Base-by-base conservation (phyloP, 2,888 invertebrate species). In the Latrodectus elegans region DNA sequence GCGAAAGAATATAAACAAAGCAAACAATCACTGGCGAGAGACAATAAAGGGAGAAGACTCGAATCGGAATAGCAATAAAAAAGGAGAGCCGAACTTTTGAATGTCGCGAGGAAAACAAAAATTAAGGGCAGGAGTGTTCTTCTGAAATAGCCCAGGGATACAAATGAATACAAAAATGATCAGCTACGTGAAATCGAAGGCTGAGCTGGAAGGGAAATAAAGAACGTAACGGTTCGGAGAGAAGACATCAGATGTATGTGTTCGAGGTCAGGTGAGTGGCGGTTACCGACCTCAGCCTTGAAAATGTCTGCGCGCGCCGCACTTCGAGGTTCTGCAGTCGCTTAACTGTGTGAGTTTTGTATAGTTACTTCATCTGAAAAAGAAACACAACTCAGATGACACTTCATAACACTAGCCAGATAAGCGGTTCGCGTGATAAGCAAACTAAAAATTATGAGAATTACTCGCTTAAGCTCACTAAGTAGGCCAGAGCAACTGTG, bases 241-340 rank as follows among this genome's bases (percentile, higher is more conserved):
- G 78, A 82, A 71, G 83, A 78, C 22, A 76, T 70, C 76, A 71
- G 75, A 67, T 64, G 68, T 51, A 26, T 38, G 74, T 68, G 76
- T 81, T 86, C 67, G 80, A 86, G 86, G 86, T 86, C 86, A 81
- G 86, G 86, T 86, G 86, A 86, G 81, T 76, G 60, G 64, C 86
- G 86, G 86, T 86, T 86, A 86, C 71, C 65, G 80, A 86, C 86
- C 86, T 70, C 86, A 81, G 76, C 81, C 84, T 86, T 86, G 81
- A 81, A 79, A 76, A 73, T 51, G 74, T 14, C 70, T 68, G 51
- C 55, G 55, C 73, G 52, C 82, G 26, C 68, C 77, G 51, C 52
- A 26, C 71, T 38, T 8, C n/a, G 14, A 51, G 38, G 38, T 6
- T 26, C 38, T 15, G 51, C 49, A 38, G 71, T 77, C 67, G 77